A percentile compares a stretch with the other conserved stretches of the same genome.
Evolutionary conservation across 2,113 vertebrate species (phyloP).

Genomic region (Abramis brama): DNA sequence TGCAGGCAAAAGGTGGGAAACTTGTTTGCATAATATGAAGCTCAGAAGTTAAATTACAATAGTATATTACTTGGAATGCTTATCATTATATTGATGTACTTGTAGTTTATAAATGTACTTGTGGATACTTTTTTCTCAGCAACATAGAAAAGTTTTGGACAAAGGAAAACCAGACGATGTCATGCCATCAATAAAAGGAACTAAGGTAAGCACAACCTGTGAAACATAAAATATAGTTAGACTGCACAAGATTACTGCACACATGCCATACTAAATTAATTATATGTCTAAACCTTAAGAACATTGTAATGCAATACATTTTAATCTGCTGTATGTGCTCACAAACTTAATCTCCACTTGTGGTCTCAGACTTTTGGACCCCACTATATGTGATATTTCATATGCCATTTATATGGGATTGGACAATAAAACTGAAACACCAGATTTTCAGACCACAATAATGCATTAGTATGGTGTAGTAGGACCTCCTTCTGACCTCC

Average conservation of each 20-base stretch:
- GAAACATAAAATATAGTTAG: background rate
- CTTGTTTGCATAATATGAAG: background rate
- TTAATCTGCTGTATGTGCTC: too few species aligned
- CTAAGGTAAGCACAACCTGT: conserved; percentile 78
- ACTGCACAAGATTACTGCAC: background rate
- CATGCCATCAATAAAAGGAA: conserved; percentile 92
- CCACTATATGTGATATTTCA: too few species aligned
- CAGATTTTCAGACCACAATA: too few species aligned
- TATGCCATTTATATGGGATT: too few species aligned
- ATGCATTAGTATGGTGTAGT: too few species aligned
- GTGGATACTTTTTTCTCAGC: conserved; percentile 75
- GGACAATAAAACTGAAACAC: too few species aligned
- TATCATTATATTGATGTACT: background rate
- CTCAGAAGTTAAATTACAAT: background rate
- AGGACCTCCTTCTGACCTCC: too few species aligned
- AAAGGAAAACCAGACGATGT: conserved; percentile 99
- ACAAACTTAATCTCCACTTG: too few species aligned
- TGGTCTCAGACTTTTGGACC: too few species aligned
- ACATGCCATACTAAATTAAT: background rate
- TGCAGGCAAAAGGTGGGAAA: conserved; percentile 92
- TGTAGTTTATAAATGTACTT: background rate
- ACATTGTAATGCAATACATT: too few species aligned
- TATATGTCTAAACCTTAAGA: too few species aligned
- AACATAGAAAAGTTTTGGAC: conserved; percentile 99
- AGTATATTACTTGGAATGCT: too few species aligned